phyloP scores from a whole-genome alignment of 2,888 invertebrate genomes.

The Pseudococcus jackbeardsleyi region DNA sequence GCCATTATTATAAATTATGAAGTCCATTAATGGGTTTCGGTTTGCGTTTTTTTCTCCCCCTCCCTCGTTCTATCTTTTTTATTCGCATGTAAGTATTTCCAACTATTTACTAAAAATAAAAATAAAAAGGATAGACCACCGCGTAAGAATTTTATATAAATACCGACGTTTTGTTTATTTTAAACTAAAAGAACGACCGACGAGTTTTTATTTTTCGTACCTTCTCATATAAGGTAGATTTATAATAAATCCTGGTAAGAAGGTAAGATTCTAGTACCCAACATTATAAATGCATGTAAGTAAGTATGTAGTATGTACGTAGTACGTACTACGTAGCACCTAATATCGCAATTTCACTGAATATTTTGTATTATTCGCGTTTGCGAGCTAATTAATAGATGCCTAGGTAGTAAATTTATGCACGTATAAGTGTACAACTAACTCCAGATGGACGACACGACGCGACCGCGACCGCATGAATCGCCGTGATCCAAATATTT shows the following conservation, averaged over 20 bases:
- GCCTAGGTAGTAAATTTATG: not conserved
- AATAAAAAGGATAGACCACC: constrained; percentile 16
- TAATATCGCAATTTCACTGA: not conserved
- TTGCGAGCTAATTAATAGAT: not conserved
- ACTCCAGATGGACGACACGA: constrained; percentile 8
- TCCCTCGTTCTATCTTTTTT: not conserved
- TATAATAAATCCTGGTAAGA: not conserved
- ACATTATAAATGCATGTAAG: too few relatives aligned
- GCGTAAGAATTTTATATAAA: constrained; percentile 35
- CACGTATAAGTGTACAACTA: not conserved
- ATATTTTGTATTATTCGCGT: not conserved
- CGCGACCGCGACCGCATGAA: not conserved
- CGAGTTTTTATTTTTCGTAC: not conserved
- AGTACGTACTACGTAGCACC: not conserved
- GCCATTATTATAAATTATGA: constrained; percentile 58
- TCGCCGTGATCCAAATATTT: constrained; percentile 54
- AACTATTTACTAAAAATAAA: constrained; percentile 20
- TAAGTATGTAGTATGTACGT: too few relatives aligned
- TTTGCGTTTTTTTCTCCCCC: not conserved
- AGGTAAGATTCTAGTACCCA: not conserved
- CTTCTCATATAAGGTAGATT: not conserved
- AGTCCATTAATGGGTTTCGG: constrained; percentile 49
- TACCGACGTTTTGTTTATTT: constrained; percentile 51
- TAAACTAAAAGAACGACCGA: not conserved
- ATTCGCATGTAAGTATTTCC: not conserved